Conservation (phyloP, 1,140 invertebrate genomes). For the Drosophila truncata region DNA sequence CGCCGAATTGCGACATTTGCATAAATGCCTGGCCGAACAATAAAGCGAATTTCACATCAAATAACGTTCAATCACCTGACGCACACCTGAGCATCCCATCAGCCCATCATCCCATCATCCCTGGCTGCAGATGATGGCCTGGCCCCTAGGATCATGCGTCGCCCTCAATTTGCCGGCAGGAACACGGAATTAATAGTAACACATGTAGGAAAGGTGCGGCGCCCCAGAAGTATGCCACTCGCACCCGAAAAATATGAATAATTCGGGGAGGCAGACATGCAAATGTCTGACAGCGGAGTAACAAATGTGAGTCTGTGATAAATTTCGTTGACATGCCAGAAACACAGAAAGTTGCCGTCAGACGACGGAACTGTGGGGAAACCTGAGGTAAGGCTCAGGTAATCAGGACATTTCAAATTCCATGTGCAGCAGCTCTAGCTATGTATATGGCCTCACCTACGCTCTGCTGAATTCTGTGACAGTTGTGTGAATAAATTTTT, state of each 20-base stretch:
- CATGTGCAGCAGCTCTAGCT: constrained; percentile 20
- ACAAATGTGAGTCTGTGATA: constrained; percentile 77
- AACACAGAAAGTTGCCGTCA: constrained; percentile 30
- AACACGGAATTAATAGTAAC: constrained; percentile 49
- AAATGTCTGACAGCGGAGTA: constrained; percentile 61
- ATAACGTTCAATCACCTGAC: constrained; percentile 70
- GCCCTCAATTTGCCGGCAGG: constrained; percentile 27
- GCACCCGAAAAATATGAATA: constrained; percentile 69
- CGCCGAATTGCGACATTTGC: constrained; percentile 61
- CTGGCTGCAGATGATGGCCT: constrained; percentile 20
- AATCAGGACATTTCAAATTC: constrained; percentile 58
- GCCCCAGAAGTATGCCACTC: constrained; percentile 15
- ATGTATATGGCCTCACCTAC: constrained; percentile 24
- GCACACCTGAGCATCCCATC: constrained; percentile 20
- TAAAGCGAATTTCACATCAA: constrained; percentile 66
- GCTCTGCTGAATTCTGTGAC: constrained; percentile 33
- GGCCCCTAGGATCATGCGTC: constrained; percentile 25
- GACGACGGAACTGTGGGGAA: neutral
- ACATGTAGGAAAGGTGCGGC: constrained; percentile 19
- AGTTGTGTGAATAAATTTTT: constrained; percentile 43
- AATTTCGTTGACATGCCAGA: constrained; percentile 63
- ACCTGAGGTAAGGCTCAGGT: constrained; percentile 28
- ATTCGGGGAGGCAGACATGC: constrained; percentile 66
- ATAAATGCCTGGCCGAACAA: constrained; percentile 54
- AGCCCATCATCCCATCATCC: neutral